Percentiles rank a stretch among this genome's conserved stretches.
These are phyloP conservation scores for Formica exsecta DNA, from an alignment of 1,140 invertebrate genomes.

Conservation along the genomic window DNA sequence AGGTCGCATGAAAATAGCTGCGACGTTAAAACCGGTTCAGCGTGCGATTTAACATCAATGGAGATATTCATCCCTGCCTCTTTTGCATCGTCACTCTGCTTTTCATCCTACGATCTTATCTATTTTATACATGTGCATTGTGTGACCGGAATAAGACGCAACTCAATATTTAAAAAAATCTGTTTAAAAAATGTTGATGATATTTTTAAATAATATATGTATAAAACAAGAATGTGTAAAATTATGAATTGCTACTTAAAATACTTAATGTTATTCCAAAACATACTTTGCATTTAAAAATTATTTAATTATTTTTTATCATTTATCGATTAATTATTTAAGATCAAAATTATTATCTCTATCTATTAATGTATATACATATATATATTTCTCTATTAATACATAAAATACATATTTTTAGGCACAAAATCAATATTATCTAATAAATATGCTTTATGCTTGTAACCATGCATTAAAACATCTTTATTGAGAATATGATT, in stretches of 20 bases:
- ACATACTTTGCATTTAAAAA: background rate
- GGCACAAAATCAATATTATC: no score
- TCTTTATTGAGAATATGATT: background rate
- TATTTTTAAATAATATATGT: background rate
- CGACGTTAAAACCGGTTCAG: slow-evolving; percentile 71
- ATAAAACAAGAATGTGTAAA: background rate
- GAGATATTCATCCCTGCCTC: slow-evolving; percentile 59
- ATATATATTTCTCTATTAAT: background rate
- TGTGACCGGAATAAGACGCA: background rate
- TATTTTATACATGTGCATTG: background rate
- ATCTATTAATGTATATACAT: background rate
- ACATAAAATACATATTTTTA: no score
- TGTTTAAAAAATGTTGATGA: background rate
- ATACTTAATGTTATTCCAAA: background rate
- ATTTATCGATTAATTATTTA: no score
- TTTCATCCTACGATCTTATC: background rate
- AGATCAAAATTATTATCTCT: background rate
- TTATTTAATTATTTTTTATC: background rate
- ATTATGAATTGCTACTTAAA: background rate
- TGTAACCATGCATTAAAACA: background rate
- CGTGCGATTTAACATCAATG: slow-evolving; percentile 80
- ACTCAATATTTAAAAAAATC: background rate
- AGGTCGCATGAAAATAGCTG: slow-evolving; percentile 80
- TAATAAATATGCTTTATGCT: background rate
- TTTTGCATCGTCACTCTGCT: slow-evolving; percentile 15